Evolutionary conservation across 2,888 invertebrate genomes (phyloP).

Genomic region (Napeogenes inachia): DNA sequence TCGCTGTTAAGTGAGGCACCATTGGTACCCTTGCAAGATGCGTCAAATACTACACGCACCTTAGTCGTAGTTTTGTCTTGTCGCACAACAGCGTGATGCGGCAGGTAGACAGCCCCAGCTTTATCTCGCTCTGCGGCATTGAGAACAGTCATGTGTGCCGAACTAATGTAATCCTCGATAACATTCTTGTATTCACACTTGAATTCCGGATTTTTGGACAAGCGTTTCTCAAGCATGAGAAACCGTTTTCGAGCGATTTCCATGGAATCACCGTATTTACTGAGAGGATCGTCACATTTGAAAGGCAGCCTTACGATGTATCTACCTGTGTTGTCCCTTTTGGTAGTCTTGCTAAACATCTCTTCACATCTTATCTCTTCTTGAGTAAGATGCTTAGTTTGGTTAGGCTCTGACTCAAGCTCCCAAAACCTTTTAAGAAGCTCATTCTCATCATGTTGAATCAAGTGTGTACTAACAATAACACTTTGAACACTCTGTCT

Average conservation of each 20-base stretch:
- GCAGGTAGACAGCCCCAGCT: background rate
- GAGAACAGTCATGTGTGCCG: background rate
- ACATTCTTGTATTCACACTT: constrained; percentile 10
- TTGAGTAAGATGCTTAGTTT: constrained; percentile 6
- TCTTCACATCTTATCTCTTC: constrained; percentile 24
- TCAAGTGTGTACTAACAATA: background rate
- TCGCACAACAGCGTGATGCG: background rate
- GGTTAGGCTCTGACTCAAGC: constrained; percentile 20
- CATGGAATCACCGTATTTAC: no score
- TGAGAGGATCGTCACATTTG: constrained; percentile 9
- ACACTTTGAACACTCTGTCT: no score
- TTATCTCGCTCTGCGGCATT: background rate
- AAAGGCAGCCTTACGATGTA: constrained; percentile 25
- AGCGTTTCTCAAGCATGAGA: constrained; percentile 2
- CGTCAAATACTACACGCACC: background rate
- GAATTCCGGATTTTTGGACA: constrained; percentile 6
- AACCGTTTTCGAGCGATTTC: background rate
- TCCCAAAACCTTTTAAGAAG: constrained; percentile 26
- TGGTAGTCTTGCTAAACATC: constrained; percentile 16
- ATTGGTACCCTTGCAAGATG: background rate
- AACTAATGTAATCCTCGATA: constrained; percentile 7
- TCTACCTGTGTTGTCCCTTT: constrained; percentile 22
- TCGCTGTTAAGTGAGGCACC: constrained; percentile 25
- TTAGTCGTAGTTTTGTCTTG: background rate
- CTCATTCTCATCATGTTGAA: constrained; percentile 17